These are phyloP conservation scores for Meloe dianella DNA, from an alignment of 2,888 invertebrate species.

Conservation along the genomic window DNA sequence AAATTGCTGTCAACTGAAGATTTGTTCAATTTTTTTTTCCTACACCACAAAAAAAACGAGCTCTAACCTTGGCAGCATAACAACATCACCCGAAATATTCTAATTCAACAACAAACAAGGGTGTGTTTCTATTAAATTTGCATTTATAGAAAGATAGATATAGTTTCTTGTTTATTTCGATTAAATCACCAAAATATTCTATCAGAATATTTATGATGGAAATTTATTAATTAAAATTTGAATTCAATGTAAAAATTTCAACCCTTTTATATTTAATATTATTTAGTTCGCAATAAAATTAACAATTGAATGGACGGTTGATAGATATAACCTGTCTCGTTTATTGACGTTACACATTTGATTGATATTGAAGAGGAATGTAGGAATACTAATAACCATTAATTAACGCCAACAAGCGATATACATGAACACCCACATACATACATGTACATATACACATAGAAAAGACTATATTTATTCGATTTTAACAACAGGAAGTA, in stretches of 20 bases:
- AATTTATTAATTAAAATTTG: background rate
- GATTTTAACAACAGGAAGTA: background rate
- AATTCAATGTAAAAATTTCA: background rate
- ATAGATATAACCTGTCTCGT: background rate
- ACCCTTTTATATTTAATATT: slow-evolving; percentile 12
- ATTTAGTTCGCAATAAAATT: slow-evolving; percentile 18
- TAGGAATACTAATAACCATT: slow-evolving; percentile 30
- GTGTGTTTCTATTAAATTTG: background rate
- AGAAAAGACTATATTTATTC: background rate
- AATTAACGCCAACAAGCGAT: slow-evolving; percentile 24
- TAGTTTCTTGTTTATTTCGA: background rate
- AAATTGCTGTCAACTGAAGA: background rate
- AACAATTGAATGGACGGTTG: background rate
- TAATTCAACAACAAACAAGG: background rate
- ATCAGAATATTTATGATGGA: background rate
- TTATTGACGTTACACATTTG: slow-evolving; percentile 26
- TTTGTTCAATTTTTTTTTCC: background rate
- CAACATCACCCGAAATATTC: background rate
- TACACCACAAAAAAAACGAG: background rate
- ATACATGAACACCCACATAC: background rate
- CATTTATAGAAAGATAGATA: background rate
- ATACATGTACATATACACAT: background rate
- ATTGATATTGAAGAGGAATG: slow-evolving; percentile 25
- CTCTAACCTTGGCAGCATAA: background rate
- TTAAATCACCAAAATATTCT: background rate